These are phyloP conservation scores for Plusia festucae DNA, from an alignment of 2,888 invertebrate genomes.

Conservation along the genomic window DNA sequence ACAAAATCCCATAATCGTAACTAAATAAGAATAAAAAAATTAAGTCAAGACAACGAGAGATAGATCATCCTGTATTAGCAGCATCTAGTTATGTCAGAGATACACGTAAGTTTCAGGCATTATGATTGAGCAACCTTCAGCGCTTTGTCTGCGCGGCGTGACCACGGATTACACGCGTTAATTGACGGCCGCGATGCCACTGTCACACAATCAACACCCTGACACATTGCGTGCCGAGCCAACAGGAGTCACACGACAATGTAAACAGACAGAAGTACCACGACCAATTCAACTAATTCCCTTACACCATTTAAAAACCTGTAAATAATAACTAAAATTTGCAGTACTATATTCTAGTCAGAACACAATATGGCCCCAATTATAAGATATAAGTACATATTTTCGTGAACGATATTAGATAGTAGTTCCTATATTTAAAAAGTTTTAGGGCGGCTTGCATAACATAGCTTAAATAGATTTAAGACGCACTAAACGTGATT, in stretches of 20 bases:
- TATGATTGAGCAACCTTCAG: constrained; percentile 37
- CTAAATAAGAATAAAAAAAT: neutral
- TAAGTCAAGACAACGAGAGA: neutral
- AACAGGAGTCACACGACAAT: neutral
- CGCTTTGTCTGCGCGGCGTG: constrained; percentile 3
- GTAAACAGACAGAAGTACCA: neutral
- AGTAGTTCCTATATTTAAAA: too few relatives aligned
- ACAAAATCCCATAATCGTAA: neutral
- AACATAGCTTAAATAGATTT: too few relatives aligned
- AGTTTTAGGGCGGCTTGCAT: too few relatives aligned
- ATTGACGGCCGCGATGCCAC: constrained; percentile 3
- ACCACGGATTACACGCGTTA: constrained; percentile 13
- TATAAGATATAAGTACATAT: too few relatives aligned
- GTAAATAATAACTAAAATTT: too few relatives aligned
- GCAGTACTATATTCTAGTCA: too few relatives aligned
- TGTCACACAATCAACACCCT: constrained; percentile 19
- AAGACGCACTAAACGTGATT: too few relatives aligned
- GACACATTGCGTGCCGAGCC: neutral
- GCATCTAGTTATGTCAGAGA: constrained; percentile 4
- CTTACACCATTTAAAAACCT: too few relatives aligned
- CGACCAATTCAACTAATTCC: neutral
- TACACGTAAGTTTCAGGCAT: constrained; percentile 12
- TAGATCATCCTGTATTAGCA: constrained; percentile 26
- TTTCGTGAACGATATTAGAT: too few relatives aligned
- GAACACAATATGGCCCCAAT: too few relatives aligned